These are phyloP conservation scores for Athrips mouffetella DNA, from an alignment of 2,888 invertebrate species.

Conservation along the genomic window DNA sequence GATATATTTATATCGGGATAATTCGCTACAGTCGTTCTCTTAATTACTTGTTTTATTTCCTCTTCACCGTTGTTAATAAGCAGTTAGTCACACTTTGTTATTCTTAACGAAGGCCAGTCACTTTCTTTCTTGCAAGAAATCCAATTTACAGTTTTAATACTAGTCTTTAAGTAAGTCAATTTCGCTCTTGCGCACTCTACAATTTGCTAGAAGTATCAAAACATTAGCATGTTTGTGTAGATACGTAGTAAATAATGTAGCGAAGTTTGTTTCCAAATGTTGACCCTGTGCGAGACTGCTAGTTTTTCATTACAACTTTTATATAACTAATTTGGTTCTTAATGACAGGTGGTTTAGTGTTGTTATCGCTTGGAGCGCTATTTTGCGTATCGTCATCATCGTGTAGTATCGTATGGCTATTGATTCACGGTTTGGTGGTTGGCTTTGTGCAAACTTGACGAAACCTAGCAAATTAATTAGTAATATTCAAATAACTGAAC, in stretches of 20 bases:
- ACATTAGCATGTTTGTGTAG: slow-evolving; percentile 14
- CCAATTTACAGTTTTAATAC: slow-evolving; percentile 1
- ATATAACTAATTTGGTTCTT: background rate
- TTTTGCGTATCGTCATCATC: background rate
- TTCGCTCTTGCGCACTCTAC: background rate
- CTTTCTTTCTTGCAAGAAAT: slow-evolving; percentile 8
- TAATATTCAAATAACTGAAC: background rate
- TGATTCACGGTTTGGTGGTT: slow-evolving; percentile 3
- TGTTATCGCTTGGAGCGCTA: background rate
- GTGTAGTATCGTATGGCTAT: slow-evolving; percentile 2
- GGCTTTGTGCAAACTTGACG: background rate
- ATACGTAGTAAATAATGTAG: slow-evolving; percentile 32
- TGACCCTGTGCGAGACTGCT: slow-evolving; percentile 47
- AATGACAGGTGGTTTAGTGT: background rate
- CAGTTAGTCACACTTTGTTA: background rate
- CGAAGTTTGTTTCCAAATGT: slow-evolving; percentile 33
- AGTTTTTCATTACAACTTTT: slow-evolving; percentile 22
- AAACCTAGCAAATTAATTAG: background rate
- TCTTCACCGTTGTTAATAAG: background rate
- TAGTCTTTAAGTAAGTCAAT: background rate
- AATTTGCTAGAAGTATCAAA: slow-evolving; percentile 1
- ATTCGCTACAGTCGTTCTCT: background rate
- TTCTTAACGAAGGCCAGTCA: background rate
- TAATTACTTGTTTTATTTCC: background rate
- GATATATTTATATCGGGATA: background rate